Evolutionary conservation across 2,113 vertebrate genomes (phyloP), one percentile per base, ranked within the genome.

Genomic region (Embiotoca jacksoni): DNA sequence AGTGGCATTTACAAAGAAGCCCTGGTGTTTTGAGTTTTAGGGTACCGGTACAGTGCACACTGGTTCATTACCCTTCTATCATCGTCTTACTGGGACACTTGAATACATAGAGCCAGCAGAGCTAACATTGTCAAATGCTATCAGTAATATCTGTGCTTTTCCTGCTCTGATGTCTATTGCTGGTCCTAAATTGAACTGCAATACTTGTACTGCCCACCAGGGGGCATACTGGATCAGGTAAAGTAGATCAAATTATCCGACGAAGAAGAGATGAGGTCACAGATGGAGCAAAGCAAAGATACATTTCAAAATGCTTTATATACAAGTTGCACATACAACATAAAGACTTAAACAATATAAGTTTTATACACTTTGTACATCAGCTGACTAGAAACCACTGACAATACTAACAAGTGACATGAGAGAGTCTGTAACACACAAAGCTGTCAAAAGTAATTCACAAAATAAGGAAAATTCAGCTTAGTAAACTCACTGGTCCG

Each of bases 301-400:
- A 89, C 82, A 85, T 92, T 94, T 94, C 83, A 87, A 88, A 95
- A 92, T 92, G 90, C 89, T 94, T 94, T 94, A 93, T 95, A 87
- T 92, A 94, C 94, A 94, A 94, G 92, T 92, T 93, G 94, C 92
- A 92, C 93, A 94, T 91, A 91, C 85, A 94, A 94, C 90, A 81
- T 72, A 91, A 88, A 93, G 91, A 91, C 91, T 92, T 90, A 91
- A 93, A 90, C 82, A 82, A 90, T 87, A 81, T 92, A 86, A 90
- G 78, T 85, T 92, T 91, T 92, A 91, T 93, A 95, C 93, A 94
- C 78, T 93, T 92, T 94, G 90, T 93, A 94, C 94, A 91, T 93
- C 91, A 85, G 91, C 91, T 83, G 91, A 95, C 91, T 90, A 89
- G 88, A 89, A 92, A 89, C 90, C 92, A 93, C 90, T 89, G 92